phyloP scores from a whole-genome alignment of 2,888 invertebrate genomes.

The Sesia apiformis region DNA sequence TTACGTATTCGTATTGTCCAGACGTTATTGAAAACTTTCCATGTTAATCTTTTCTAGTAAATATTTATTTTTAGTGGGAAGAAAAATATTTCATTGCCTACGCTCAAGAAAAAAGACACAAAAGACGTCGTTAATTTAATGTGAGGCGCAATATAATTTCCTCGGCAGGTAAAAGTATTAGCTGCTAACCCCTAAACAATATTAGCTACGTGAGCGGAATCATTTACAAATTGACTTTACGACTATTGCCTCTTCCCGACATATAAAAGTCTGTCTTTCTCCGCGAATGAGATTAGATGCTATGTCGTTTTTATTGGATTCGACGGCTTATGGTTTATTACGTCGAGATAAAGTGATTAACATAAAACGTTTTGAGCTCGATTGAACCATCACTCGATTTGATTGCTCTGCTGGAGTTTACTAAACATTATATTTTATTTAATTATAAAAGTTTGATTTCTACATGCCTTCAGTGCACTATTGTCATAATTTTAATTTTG shows the following conservation, averaged over 20 bases:
- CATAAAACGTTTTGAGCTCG: neutral
- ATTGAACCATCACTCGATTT: no score
- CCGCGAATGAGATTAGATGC: neutral
- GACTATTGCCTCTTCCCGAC: constrained; percentile 5
- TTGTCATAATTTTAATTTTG: no score
- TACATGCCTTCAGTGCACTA: no score
- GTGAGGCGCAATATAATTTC: constrained; percentile 49
- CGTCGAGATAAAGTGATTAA: neutral
- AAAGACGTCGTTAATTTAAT: constrained; percentile 39
- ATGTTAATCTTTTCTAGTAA: no score
- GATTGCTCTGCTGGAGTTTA: no score
- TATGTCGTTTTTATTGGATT: neutral
- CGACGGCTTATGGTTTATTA: neutral
- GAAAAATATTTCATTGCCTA: neutral
- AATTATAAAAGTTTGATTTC: no score
- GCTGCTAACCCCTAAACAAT: constrained; percentile 54
- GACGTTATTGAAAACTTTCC: no score
- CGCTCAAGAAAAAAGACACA: constrained; percentile 12
- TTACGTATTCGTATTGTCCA: no score
- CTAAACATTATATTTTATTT: no score
- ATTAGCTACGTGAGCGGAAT: constrained; percentile 54
- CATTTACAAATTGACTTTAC: constrained; percentile 38
- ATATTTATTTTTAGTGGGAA: neutral
- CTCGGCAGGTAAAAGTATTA: constrained; percentile 54
- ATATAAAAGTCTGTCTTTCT: neutral